Conservation (phyloP, 2,113 vertebrate genomes). For the Vanacampus margaritifer region DNA sequence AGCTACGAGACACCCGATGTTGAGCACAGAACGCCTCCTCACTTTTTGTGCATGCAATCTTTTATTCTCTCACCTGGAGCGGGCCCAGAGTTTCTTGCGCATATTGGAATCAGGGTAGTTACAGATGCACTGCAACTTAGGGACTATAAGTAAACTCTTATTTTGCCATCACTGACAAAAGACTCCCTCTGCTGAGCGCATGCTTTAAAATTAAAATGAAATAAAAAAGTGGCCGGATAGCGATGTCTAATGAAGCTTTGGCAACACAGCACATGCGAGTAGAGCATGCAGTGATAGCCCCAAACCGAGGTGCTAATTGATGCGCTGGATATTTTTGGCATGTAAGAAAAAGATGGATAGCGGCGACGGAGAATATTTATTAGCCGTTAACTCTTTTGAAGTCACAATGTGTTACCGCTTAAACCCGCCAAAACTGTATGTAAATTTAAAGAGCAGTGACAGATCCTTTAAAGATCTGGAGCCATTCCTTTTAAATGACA, state of each 20-base stretch:
- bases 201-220: slow-evolving; percentile 27
- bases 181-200: slow-evolving; percentile 14
- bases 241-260: slow-evolving; percentile 47
- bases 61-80: slow-evolving; percentile 53
- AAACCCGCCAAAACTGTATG: neutral
- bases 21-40: slow-evolving; percentile 36
- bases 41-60: slow-evolving; percentile 22
- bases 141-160: neutral
- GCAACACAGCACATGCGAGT: slow-evolving; percentile 53
- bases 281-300: slow-evolving; percentile 45
- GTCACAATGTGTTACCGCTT: neutral
- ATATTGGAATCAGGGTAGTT: slow-evolving; percentile 21
- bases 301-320: slow-evolving; percentile 44
- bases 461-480: neutral
- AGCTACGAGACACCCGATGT: slow-evolving; percentile 23
- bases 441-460: neutral
- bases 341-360: slow-evolving; percentile 8
- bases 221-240: slow-evolving; percentile 35
- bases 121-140: slow-evolving; percentile 3
- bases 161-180: slow-evolving; percentile 4
- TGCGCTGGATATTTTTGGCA: slow-evolving; percentile 38
- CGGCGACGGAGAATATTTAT: slow-evolving; percentile 29
- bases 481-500: neutral
- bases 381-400: slow-evolving; percentile 16
- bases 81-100: slow-evolving; percentile 16